Evolutionary conservation across 2,797 vertebrate genomes (phyloP), one percentile per base, ranked within the genome.

Genomic region (Percopsis omiscomaycus): DNA sequence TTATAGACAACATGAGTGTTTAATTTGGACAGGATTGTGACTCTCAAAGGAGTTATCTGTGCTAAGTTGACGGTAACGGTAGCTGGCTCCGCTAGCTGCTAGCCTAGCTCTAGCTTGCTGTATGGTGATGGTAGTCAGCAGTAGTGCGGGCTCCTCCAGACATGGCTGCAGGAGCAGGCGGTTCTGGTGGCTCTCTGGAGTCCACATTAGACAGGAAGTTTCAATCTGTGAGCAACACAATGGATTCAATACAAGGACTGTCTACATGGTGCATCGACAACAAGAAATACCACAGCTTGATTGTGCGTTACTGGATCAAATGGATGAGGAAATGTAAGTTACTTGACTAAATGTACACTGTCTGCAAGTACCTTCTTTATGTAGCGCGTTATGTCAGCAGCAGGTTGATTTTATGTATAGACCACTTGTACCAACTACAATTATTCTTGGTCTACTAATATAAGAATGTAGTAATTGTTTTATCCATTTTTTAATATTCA

Each of bases 191-290:
- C 55, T 91, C 93, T 3, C 76, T 98, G 48, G 96, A 98, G 89
- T 93, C 94, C 1, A 87, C 92, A 10, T 77, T 98, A 71, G 94
- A 96, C 53, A 90, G 89, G 74, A 96, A 91, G 77, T 93, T 98
- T 69, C 94, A 94, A 69, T 86, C 82, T 59, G 89, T 98, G 42
- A 92, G 91, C 55, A 98, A 97, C 89, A 98, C 96, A 2, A 96
- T 96, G 96, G 97, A 98, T 53, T 97, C 96, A 13, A 98, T 98
- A 78, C 97, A 98, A 81, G 94, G 94, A 79, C 86, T 98, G 47
- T 96, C 95, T 30, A 84, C 88, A 5, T 98, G 97, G 97, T 98
- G 96, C 85, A 95, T 98, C 80, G 96, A 98, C 72, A 96, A 98
- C 92, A 97, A 96, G 92, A 96, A 95, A 72, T 94, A 96, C 81